Conservation (phyloP, 1,140 invertebrate species). For the Melitaea cinxia region DNA sequence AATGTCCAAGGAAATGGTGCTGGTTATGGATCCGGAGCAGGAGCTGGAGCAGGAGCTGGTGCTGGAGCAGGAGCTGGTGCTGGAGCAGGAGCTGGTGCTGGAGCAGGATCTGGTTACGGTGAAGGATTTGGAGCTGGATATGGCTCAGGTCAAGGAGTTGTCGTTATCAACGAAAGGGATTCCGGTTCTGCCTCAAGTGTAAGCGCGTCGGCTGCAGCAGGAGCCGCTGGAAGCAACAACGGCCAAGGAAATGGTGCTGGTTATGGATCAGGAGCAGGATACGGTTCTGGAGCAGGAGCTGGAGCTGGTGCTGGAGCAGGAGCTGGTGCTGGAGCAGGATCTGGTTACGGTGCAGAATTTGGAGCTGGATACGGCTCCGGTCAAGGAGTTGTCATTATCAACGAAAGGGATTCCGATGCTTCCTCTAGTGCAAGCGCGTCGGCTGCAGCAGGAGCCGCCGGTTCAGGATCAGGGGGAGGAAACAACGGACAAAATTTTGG, state of each 20-base stretch:
- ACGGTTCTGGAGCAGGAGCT: neutral
- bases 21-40: no score
- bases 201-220: neutral
- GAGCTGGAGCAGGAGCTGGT: no score
- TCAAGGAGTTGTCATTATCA: neutral
- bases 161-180: neutral
- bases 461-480: neutral
- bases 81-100: neutral
- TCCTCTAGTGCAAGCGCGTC: constrained; percentile 26
- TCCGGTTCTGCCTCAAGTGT: neutral
- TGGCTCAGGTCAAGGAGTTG: neutral
- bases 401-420: neutral
- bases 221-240: neutral
- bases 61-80: neutral
- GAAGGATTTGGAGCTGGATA: neutral
- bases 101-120: constrained; percentile 1
- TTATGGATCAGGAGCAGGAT: no score
- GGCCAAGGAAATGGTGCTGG: no score
- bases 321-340: neutral
- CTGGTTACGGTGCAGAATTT: neutral
- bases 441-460: constrained; percentile 8
- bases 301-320: neutral
- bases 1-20: no score
- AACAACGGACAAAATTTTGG: neutral
- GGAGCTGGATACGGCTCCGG: neutral